Evolutionary conservation across 1,140 invertebrate species (phyloP).

Genomic region (Heliconius nattereri): DNA sequence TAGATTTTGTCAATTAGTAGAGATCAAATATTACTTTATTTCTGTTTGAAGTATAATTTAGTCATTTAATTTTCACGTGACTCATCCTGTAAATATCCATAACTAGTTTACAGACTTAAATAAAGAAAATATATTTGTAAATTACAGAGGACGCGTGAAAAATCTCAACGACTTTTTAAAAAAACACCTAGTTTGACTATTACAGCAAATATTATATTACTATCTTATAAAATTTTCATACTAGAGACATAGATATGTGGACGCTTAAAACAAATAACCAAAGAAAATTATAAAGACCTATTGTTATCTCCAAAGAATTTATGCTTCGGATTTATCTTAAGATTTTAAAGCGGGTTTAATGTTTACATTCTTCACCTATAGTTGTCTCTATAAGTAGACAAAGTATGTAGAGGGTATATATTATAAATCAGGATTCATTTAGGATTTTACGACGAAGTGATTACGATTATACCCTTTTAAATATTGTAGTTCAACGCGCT

Average conservation of each 20-base stretch:
- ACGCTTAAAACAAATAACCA: background rate
- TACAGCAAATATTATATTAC: background rate
- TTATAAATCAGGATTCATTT: conserved; percentile 32
- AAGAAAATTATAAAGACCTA: background rate
- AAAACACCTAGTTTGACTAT: too few species aligned
- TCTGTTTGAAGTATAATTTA: too few species aligned
- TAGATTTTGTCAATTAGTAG: too few species aligned
- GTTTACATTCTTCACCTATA: background rate
- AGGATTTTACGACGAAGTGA: conserved; percentile 24
- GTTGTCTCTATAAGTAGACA: background rate
- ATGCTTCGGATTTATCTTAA: conserved; percentile 1
- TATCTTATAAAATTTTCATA: background rate
- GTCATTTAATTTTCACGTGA: too few species aligned
- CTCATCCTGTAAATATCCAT: too few species aligned
- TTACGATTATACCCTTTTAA: conserved; percentile 20
- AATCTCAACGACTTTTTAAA: too few species aligned
- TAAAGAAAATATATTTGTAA: too few species aligned
- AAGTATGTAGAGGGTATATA: conserved; percentile 10
- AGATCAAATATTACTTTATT: too few species aligned
- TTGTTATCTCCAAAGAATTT: background rate
- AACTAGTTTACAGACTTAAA: too few species aligned
- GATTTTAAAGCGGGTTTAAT: background rate
- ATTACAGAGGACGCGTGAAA: too few species aligned
- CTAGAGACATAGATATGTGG: background rate
- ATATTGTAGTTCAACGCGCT: conserved; percentile 36